Base-by-base conservation (phyloP, 2,113 vertebrate genomes). In the Aegotheles bennettii region DNA sequence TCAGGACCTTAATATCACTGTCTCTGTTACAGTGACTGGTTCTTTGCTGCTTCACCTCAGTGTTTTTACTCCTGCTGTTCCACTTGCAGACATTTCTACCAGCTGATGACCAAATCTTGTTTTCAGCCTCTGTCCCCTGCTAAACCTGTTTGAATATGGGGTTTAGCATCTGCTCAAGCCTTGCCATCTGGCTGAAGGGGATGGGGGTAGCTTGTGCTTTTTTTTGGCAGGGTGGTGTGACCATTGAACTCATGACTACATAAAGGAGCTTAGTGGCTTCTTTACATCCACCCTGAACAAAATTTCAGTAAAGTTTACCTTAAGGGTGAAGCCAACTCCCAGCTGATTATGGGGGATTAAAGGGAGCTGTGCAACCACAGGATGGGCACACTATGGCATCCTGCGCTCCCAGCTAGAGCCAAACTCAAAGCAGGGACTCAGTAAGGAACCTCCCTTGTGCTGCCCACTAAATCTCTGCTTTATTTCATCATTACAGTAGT, bases 221-320 rank as follows among this genome's bases (percentile, higher is more conserved):
- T n/a, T 77, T 80, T 47, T 60, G 21, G 29, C 0, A 0, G 38
- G 48, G 7, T 56, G 35, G 51, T 63, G 28, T 0, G 0, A 56
- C 14, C 77, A 7, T 14, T 33, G 20, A 84, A 51, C 45, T 61
- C 54, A 10, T 36, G 45, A 45, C 54, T 87, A 38, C n/a, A 28
- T 13, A 74, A 45, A 69, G 26, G 40, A 88, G 21, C 2, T 2
- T 51, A 60, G 48, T 9, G 51, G 24, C 26, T 86, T 93, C 75
- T 64, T 71, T 38, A 29, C 15, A 64, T 57, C 29, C 60, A 42
- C 18, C 15, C 29, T 13, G 24, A 90, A 83, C 10, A 64, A 68
- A 68, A 68, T 47, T 69, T 80, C 48, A 89, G 48, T 8, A 1
- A 50, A 67, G 45, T 45, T 80, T 61, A 47, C 31, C 31, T 36